phyloP scores from a whole-genome alignment of 2,888 invertebrate genomes.

The Leucoma salicis region DNA sequence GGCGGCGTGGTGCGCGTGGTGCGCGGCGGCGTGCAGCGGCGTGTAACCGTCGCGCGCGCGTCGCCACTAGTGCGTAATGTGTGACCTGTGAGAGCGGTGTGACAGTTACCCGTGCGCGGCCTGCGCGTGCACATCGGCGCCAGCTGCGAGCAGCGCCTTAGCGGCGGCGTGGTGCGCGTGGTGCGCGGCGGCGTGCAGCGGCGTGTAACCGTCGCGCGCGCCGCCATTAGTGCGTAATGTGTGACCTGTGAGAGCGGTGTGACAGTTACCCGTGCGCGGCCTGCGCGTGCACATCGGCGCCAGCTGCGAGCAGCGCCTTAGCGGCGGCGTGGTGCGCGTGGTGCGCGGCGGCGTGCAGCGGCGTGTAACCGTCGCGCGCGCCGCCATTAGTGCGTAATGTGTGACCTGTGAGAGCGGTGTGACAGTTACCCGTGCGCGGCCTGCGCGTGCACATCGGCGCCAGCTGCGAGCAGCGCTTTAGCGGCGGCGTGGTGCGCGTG shows the following conservation, averaged over 20 bases:
- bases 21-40: slow-evolving; percentile 97
- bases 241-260: too few species aligned
- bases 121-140: slow-evolving; percentile 91
- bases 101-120: slow-evolving; percentile 90
- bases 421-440: slow-evolving; percentile 87
- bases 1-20: slow-evolving; percentile 97
- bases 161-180: slow-evolving; percentile 97
- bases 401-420: too few species aligned
- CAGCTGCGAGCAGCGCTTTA: slow-evolving; percentile 92
- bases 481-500: slow-evolving; percentile 97
- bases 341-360: slow-evolving; percentile 98
- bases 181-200: slow-evolving; percentile 98
- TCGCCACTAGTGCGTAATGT: too few species aligned
- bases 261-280: slow-evolving; percentile 87
- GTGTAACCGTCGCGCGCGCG: slow-evolving; percentile 94
- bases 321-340: slow-evolving; percentile 97
- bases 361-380: slow-evolving; percentile 95
- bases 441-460: slow-evolving; percentile 91
- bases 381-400: too few species aligned
- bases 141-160: slow-evolving; percentile 92
- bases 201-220: slow-evolving; percentile 94
- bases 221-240: too few species aligned
- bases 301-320: slow-evolving; percentile 92
- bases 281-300: slow-evolving; percentile 91
- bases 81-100: too few species aligned